Base-by-base conservation (phyloP, 2,797 vertebrate genomes). In the Stomatorhinus walkeri region DNA sequence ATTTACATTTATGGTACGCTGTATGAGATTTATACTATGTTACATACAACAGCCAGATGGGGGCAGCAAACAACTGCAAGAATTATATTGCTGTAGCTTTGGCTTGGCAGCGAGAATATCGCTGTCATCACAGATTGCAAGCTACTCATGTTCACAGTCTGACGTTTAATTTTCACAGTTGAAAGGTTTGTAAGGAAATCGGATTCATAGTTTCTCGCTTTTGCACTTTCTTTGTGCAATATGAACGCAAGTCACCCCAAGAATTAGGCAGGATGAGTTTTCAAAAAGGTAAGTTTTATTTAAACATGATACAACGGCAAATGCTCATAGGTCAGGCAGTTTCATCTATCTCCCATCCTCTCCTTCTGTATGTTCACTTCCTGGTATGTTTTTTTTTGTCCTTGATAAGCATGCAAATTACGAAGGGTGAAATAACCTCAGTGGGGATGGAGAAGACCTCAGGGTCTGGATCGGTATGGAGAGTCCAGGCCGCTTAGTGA, bases 291-390 rank as follows among this genome's bases (percentile, higher is more conserved):
- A 91, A 90, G 88, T 92, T 87, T 95, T 95, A 94, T 95, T 94
- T 95, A 93, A 91, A 95, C 96, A 96, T 95, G 90, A 95, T 95
- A 95, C 95, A 96, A 94, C 94, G 89, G 89, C 87, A 93, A 91
- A 92, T 93, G 76, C 93, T 90, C 92, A 92, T 83, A 91, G 90
- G 92, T 93, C 93, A 92, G 92, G 94, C 90, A 93, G 91, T 92
- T 92, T 84, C 89, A 81, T 91, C 87, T 81, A 91, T 90, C 90
- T 90, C 85, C 88, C 89, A 90, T 90, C 88, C 88, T 91, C 89
- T 89, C 90, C 86, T 92, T 72, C 76, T 59, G 72, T 93, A 56
- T 59, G 88, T 89, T 43, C 87, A 88, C 88, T 88, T 48, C 88
- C 90, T 90, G 90, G 94, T 87, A 92, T 94, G 89, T 90, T 87